A percentile compares a stretch with the other conserved stretches of the same genome.
These are phyloP conservation scores for Pipistrellus pygmaeus DNA, from an alignment of 2,797 vertebrate genomes.

Conservation along the genomic window DNA sequence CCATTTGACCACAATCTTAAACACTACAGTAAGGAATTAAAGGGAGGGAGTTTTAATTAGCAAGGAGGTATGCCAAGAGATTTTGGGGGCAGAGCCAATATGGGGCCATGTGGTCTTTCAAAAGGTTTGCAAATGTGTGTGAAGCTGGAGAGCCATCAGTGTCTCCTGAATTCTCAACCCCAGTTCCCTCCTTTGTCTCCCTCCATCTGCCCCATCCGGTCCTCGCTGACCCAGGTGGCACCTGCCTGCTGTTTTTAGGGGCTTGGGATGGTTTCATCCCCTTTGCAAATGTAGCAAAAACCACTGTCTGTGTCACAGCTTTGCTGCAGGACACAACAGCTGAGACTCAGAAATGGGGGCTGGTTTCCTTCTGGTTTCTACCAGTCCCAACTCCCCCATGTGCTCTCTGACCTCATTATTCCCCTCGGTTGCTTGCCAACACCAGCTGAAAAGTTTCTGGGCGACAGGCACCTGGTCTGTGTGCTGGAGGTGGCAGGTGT, in stretches of 20 bases:
- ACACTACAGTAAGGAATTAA: background rate
- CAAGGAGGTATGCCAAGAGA: background rate
- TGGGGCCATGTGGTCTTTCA: background rate
- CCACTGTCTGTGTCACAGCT: background rate
- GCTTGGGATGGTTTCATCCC: background rate
- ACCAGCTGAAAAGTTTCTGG: slow-evolving; percentile 65
- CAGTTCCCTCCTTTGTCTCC: background rate
- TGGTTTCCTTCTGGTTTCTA: slow-evolving; percentile 46
- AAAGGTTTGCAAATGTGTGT: slow-evolving; percentile 6
- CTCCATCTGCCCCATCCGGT: slow-evolving; percentile 26
- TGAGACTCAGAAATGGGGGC: background rate
- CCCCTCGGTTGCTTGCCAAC: slow-evolving; percentile 18
- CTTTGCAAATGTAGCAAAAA: slow-evolving; percentile 57
- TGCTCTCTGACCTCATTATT: slow-evolving; percentile 58
- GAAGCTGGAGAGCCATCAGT: background rate
- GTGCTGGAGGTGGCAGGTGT: slow-evolving; percentile 58
- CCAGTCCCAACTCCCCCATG: background rate
- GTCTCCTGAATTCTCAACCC: background rate
- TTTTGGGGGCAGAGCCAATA: background rate
- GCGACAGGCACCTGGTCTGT: slow-evolving; percentile 54
- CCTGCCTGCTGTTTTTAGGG: slow-evolving; percentile 56
- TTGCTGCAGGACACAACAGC: background rate
- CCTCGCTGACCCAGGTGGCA: slow-evolving; percentile 6
- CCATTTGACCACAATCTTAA: background rate
- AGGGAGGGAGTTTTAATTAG: background rate